Evolutionary conservation across 2,888 invertebrate genomes (phyloP).

Genomic region (Ischnus inquisitorius): DNA sequence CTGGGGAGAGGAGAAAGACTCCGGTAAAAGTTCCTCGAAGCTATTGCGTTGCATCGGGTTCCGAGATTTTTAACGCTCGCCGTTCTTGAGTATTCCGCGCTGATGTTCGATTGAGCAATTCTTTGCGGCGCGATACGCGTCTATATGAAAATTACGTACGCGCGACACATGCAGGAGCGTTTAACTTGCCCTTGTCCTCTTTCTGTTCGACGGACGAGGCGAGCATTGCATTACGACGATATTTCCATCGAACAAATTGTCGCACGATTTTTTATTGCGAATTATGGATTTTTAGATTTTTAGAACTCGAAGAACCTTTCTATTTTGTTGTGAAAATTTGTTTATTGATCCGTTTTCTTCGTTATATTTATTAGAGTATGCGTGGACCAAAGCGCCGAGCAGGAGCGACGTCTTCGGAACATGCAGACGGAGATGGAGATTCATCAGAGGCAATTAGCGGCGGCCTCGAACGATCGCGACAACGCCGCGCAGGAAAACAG

Average conservation of each 20-base stretch:
- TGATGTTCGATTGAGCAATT: conserved; percentile 65
- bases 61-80: background rate
- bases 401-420: conserved; percentile 79
- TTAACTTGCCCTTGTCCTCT: conserved; percentile 62
- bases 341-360: background rate
- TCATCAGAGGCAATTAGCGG: conserved; percentile 88
- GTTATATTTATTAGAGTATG: conserved; percentile 74
- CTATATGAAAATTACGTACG: conserved; percentile 48
- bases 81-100: conserved; percentile 24
- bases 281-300: no score
- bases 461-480: conserved; percentile 87
- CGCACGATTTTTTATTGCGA: background rate
- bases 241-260: conserved; percentile 49
- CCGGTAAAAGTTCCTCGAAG: conserved; percentile 35
- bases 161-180: background rate
- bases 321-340: background rate
- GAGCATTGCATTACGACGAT: conserved; percentile 35
- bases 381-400: conserved; percentile 80
- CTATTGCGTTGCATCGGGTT: conserved; percentile 34
- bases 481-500: conserved; percentile 89
- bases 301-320: no score
- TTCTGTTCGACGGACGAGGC: conserved; percentile 40
- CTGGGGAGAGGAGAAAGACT: background rate
- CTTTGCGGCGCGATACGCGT: conserved; percentile 32
- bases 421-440: conserved; percentile 86